Base-by-base conservation (phyloP, 2,888 invertebrate genomes). In the Pantelozetes paolii region DNA sequence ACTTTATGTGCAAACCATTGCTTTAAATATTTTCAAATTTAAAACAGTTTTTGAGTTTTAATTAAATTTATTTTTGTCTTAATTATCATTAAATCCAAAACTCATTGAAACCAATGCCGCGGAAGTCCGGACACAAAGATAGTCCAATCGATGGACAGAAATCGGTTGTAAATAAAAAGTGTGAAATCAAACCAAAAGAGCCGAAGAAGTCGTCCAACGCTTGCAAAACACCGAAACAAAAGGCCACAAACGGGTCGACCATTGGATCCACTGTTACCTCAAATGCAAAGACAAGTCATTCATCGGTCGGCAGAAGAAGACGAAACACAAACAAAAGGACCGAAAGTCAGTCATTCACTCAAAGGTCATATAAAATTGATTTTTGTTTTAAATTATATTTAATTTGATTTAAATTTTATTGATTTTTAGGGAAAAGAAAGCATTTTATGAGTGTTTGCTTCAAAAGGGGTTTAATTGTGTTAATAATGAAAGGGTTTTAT, bases 381-480 rank as follows among this genome's bases (percentile, higher is more conserved):
- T 32, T 42, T 2, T 11, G n/a, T 40, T 40, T 40, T 13, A 40
- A 40, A 23, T 40, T 67, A 20, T n/a, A 40, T 23, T 20, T 67
- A 36, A 23, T 67, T 40, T 67, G 32, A 20, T 30, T 57, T 5
- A 13, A 57, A n/a, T n/a, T 57, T 57, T 15, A 48, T 57, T 57
- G 3, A 57, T 64, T 20, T 64, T 20, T 30, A 67, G 67, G 8
- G 67, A 67, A 67, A 67, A 67, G 67, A 36, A 67, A 40, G 67
- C 42, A 9, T 67, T 67, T 32, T 67, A 67, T 42, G 67, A 67
- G 13, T 67, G 67, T 67, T 30, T 67, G 5, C 20, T 36, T 5
- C n/a, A 18, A 23, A 67, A 67, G 18, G 67, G 67, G 11, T 36
- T 67, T 23, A 67, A 30, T 67, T 36, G 40, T 67, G 11, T 67